phyloP scores from a whole-genome alignment of 1,140 invertebrate species.

The Lamellibrachia luymesi region DNA sequence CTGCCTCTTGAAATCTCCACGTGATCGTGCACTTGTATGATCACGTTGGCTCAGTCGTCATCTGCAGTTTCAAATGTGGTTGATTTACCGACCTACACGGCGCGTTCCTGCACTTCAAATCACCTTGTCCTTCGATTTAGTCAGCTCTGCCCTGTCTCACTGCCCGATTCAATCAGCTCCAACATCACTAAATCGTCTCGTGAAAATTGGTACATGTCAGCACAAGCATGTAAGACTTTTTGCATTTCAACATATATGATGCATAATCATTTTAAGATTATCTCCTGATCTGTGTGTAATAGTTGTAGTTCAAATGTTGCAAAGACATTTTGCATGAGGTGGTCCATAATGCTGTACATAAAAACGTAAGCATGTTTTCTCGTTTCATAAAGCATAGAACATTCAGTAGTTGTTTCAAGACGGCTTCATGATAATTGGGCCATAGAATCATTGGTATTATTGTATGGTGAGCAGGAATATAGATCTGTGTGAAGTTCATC shows the following conservation, averaged over 20 bases:
- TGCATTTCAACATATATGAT: constrained; percentile 5
- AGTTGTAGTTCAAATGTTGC: background rate
- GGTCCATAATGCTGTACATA: background rate
- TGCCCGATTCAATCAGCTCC: constrained; percentile 3
- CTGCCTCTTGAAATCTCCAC: background rate
- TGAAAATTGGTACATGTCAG: constrained; percentile 5
- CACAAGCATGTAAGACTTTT: constrained; percentile 5
- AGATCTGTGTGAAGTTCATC: background rate
- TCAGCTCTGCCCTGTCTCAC: background rate
- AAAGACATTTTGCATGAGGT: background rate
- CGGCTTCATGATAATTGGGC: background rate
- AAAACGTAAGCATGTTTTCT: background rate
- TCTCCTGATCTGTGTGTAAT: background rate
- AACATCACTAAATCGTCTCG: background rate
- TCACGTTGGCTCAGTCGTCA: constrained; percentile 3
- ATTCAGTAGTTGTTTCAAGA: background rate
- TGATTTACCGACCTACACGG: background rate
- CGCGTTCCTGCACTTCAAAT: constrained; percentile 3
- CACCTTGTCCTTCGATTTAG: constrained; percentile 4
- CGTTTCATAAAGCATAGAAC: background rate
- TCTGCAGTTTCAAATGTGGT: constrained; percentile 4
- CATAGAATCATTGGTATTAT: constrained; percentile 1
- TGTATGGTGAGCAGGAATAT: background rate
- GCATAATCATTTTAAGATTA: background rate
- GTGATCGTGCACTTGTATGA: background rate